A percentile compares a stretch with the other conserved stretches of the same genome.
These are phyloP conservation scores for Apis cerana DNA, from an alignment of 1,140 invertebrate genomes.

Conservation along the genomic window DNA sequence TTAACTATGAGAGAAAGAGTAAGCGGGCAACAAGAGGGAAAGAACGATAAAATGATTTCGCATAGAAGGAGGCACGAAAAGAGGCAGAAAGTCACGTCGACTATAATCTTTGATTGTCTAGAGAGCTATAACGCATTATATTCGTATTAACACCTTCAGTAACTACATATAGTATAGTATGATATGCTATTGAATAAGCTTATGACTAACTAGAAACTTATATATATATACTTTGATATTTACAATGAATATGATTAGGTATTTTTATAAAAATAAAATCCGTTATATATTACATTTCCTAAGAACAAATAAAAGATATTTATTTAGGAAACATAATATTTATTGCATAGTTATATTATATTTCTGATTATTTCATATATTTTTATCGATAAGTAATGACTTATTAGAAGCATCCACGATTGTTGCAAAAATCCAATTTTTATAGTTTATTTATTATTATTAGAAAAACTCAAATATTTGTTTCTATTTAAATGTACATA, in stretches of 20 bases:
- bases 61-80: slow-evolving; percentile 44
- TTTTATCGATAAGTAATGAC: slow-evolving; percentile 46
- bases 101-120: slow-evolving; percentile 61
- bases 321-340: background rate
- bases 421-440: slow-evolving; percentile 1
- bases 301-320: background rate
- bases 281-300: background rate
- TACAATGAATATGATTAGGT: background rate
- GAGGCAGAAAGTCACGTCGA: slow-evolving; percentile 69
- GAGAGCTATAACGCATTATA: slow-evolving; percentile 29
- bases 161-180: background rate
- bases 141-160: slow-evolving; percentile 45
- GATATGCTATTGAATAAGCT: slow-evolving; percentile 10
- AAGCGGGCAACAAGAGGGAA: slow-evolving; percentile 9
- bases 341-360: slow-evolving; percentile 10
- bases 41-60: slow-evolving; percentile 23
- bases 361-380: slow-evolving; percentile 30
- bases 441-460: slow-evolving; percentile 51
- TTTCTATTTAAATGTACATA: background rate
- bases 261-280: background rate
- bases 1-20: slow-evolving; percentile 40
- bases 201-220: background rate
- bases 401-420: slow-evolving; percentile 17
- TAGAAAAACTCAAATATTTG: background rate
- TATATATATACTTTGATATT: slow-evolving; percentile 6